Evolutionary conservation across 2,113 vertebrate genomes (phyloP), one percentile per base, ranked within the genome.

Genomic region (Cisticola juncidis): DNA sequence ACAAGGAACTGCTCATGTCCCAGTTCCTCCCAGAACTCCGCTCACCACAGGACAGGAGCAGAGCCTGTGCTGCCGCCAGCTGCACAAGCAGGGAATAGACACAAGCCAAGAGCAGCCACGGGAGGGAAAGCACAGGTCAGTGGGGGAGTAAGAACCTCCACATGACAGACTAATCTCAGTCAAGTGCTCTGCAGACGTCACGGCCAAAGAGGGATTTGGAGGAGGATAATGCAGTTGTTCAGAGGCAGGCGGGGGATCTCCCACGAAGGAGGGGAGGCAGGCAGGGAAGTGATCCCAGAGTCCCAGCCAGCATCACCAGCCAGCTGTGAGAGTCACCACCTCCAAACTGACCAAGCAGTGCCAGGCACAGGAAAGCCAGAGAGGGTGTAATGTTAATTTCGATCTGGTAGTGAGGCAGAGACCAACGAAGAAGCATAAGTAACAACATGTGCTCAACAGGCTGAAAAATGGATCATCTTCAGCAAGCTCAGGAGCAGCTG

Each of bases 151-250:
- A 95, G 79, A 93, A 93, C 76, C 82, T 86, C 94, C 94, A 4
- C 88, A 83, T 94, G 91, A 95, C 89, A 79, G 45, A 45, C 90
- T 95, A 95, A 95, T 95, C 91, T 81, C 81, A 79, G 87, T 95
- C 94, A 91, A 94, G 91, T 90, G 94, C 66, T 94, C 85, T 71
- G 82, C 48, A 60, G 79, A 92, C 85, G 85, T 96, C 92, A 91
- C 1, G 5, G 94, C 82, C 78, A 68, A 45, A 93, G 56, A 82
- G 71, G 93, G 91, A 95, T 95, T 92, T 96, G 81, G 81, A 86
- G 60, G 29, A 83, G 94, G 94, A 92, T 90, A 94, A 94, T 25
- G 51, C 38, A 66, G 91, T 47, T 33, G 88, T 26, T 86, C n/a
- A 56, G 87, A 2, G 2, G 60, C 36, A 69, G 48, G 40, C 35